These are phyloP conservation scores for Callipepla squamata DNA, from an alignment of 2,113 vertebrate genomes.

Conservation along the genomic window DNA sequence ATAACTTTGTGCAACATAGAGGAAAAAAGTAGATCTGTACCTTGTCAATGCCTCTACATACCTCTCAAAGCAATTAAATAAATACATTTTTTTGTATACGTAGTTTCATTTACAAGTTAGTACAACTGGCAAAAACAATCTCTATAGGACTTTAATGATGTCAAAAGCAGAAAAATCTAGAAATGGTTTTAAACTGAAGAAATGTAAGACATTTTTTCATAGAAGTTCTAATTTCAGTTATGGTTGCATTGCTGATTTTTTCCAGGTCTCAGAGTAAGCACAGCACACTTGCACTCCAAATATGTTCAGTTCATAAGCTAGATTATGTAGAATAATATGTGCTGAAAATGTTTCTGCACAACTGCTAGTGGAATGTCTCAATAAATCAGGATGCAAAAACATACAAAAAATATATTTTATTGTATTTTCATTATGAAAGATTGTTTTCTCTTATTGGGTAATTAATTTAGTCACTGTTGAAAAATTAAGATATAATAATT, in stretches of 20 bases:
- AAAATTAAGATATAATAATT: slow-evolving; percentile 51
- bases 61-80: not conserved
- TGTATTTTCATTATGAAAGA: slow-evolving; percentile 1
- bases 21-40: not conserved
- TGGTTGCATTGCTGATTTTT: not conserved
- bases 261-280: not conserved
- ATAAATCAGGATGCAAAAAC: not conserved
- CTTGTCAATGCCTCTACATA: not conserved
- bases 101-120: not conserved
- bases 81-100: not conserved
- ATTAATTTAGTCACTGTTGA: slow-evolving; percentile 1
- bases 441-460: not conserved
- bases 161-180: not conserved
- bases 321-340: not conserved
- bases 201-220: not conserved
- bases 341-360: not conserved
- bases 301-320: not conserved
- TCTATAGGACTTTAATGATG: slow-evolving; percentile 31
- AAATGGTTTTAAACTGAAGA: not conserved
- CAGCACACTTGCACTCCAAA: not conserved
- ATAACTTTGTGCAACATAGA: not conserved
- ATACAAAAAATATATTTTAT: not conserved
- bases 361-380: not conserved
- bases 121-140: not conserved
- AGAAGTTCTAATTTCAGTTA: not conserved